Conservation (phyloP, 1,140 invertebrate genomes). For the Apis laboriosa region DNA sequence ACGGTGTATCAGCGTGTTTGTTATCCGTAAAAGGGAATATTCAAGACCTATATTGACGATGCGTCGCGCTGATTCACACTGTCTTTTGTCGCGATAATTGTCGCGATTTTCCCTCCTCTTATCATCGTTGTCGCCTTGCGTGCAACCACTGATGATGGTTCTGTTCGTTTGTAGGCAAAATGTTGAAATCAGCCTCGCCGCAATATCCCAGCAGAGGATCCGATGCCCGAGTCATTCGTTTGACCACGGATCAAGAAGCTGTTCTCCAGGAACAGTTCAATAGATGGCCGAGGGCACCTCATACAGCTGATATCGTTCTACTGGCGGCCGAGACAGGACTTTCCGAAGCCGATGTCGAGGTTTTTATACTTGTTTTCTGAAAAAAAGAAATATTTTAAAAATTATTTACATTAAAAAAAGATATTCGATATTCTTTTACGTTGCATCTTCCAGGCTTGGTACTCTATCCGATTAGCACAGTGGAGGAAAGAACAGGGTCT, state of each 20-base stretch:
- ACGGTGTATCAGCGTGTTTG: neutral
- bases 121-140: neutral
- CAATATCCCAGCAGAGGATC: slow-evolving; percentile 52
- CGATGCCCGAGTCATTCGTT: slow-evolving; percentile 57
- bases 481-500: slow-evolving; percentile 81
- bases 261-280: slow-evolving; percentile 80
- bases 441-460: slow-evolving; percentile 78
- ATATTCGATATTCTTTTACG: neutral
- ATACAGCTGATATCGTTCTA: slow-evolving; percentile 80
- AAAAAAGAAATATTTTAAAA: neutral
- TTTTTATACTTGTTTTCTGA: slow-evolving; percentile 48
- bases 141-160: neutral
- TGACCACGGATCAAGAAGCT: slow-evolving; percentile 79
- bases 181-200: slow-evolving; percentile 72
- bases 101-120: slow-evolving; percentile 17
- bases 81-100: slow-evolving; percentile 55
- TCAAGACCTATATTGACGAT: slow-evolving; percentile 46
- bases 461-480: slow-evolving; percentile 77
- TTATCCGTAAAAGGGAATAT: slow-evolving; percentile 53
- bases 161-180: slow-evolving; percentile 62
- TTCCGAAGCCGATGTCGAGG: slow-evolving; percentile 80
- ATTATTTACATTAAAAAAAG: too few species aligned
- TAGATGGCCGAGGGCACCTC: slow-evolving; percentile 80
- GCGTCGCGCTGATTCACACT: slow-evolving; percentile 55
- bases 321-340: slow-evolving; percentile 82